These are phyloP conservation scores for Lithobates sylvaticus DNA, from an alignment of 2,797 vertebrate genomes.

Conservation along the genomic window DNA sequence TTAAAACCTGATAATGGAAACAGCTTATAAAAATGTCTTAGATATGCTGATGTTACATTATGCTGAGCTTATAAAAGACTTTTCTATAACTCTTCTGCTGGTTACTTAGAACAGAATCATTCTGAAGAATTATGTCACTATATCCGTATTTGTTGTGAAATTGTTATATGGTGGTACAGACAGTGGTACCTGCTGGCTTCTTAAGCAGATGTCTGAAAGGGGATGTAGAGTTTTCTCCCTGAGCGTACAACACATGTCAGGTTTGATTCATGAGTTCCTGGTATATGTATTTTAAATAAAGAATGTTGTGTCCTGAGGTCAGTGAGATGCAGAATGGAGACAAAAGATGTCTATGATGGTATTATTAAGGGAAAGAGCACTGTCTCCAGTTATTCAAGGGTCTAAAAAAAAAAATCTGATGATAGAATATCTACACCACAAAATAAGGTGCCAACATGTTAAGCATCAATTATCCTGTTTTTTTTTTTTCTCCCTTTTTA, in stretches of 20 bases:
- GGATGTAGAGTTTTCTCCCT: conserved; percentile 9
- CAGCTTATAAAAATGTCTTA: too few species aligned
- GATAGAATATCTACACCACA: too few species aligned
- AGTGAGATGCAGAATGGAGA: background rate
- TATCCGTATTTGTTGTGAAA: background rate
- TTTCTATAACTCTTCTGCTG: background rate
- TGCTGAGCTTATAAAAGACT: too few species aligned
- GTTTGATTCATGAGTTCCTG: conserved; percentile 38
- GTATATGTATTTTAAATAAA: conserved; percentile 24
- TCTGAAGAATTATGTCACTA: background rate
- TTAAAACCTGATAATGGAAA: too few species aligned
- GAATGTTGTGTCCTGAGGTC: conserved; percentile 21
- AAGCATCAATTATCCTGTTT: too few species aligned
- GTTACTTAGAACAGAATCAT: background rate
- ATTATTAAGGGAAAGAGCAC: background rate
- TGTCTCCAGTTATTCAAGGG: background rate
- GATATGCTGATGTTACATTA: background rate
- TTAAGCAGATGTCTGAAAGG: background rate
- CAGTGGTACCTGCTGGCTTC: background rate
- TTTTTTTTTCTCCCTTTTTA: too few species aligned
- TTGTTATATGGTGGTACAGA: background rate
- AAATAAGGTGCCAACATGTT: too few species aligned
- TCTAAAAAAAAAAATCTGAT: background rate
- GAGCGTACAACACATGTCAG: conserved; percentile 31
- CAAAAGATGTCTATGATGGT: background rate